Conservation (phyloP, 2,888 invertebrate species). For the Sipunculus nudus region DNA sequence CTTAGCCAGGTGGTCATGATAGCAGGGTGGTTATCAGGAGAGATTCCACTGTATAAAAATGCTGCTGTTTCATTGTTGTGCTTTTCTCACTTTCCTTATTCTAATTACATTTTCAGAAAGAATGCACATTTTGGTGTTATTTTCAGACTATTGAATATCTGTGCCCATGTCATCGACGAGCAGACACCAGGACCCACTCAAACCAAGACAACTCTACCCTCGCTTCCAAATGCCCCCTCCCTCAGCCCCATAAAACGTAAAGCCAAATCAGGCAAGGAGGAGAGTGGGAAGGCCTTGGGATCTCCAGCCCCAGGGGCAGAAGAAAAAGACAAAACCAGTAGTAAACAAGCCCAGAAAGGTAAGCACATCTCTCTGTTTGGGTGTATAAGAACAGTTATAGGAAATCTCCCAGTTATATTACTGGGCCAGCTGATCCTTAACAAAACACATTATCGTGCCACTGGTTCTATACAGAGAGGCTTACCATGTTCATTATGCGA, state of each 20-base stretch:
- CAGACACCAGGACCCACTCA: slow-evolving; percentile 67
- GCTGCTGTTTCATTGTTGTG: not conserved
- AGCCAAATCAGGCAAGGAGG: slow-evolving; percentile 48
- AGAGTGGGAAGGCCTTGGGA: slow-evolving; percentile 12
- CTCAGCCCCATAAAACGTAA: slow-evolving; percentile 67
- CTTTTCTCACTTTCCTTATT: not conserved
- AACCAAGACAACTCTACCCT: slow-evolving; percentile 70
- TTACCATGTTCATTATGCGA: too few species aligned
- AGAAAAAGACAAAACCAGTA: too few species aligned
- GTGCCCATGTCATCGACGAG: slow-evolving; percentile 82
- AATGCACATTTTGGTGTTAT: slow-evolving; percentile 2
- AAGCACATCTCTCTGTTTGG: not conserved
- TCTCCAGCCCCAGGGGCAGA: too few species aligned
- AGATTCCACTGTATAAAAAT: too few species aligned
- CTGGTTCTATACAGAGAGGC: too few species aligned
- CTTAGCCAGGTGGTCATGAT: too few species aligned
- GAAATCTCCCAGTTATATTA: too few species aligned
- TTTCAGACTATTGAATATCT: slow-evolving; percentile 75
- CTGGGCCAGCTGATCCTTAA: too few species aligned
- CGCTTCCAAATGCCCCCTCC: slow-evolving; percentile 64
- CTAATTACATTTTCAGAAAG: not conserved
- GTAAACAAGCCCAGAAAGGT: not conserved
- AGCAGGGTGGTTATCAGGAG: too few species aligned
- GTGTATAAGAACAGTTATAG: too few species aligned
- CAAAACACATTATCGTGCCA: too few species aligned